Conservation (phyloP, 2,113 vertebrate genomes). For the Pterophyllum scalare region DNA sequence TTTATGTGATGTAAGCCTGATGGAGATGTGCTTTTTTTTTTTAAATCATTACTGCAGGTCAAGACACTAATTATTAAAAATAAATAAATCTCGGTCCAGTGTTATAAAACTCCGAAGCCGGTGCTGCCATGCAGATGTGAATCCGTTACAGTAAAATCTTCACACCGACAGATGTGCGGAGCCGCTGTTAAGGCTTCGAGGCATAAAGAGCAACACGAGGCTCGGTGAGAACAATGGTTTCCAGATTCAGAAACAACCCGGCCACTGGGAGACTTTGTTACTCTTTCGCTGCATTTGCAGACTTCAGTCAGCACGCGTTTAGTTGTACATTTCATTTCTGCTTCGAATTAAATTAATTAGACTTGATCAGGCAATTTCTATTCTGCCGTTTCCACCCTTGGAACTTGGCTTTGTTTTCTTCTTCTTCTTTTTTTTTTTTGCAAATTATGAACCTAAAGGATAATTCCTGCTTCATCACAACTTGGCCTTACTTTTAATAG, state of each 20-base stretch:
- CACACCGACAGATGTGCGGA: slow-evolving; percentile 45
- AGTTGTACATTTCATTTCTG: neutral
- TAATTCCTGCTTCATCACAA: neutral
- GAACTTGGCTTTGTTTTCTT: neutral
- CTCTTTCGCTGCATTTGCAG: neutral
- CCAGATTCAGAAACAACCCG: neutral
- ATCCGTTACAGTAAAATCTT: slow-evolving; percentile 23
- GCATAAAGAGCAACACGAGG: slow-evolving; percentile 26
- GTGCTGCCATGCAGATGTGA: slow-evolving; percentile 30
- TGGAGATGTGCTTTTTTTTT: slow-evolving; percentile 33
- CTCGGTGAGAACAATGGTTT: slow-evolving; percentile 29
- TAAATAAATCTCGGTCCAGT: neutral
- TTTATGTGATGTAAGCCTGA: slow-evolving; percentile 54
- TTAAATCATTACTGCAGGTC: no score
- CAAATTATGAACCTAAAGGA: neutral
- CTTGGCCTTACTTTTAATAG: neutral
- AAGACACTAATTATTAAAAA: no score
- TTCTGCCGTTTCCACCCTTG: neutral
- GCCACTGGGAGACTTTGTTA: neutral
- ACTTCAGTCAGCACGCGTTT: neutral
- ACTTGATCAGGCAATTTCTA: neutral
- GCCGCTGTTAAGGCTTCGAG: slow-evolving; percentile 4
- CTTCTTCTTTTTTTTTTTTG: no score
- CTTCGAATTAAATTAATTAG: neutral
- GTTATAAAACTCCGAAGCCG: slow-evolving; percentile 15